A percentile compares a stretch with the other conserved stretches of the same genome.
These are phyloP conservation scores for Diadophis punctatus DNA, from an alignment of 2,113 vertebrate species.

Conservation along the genomic window DNA sequence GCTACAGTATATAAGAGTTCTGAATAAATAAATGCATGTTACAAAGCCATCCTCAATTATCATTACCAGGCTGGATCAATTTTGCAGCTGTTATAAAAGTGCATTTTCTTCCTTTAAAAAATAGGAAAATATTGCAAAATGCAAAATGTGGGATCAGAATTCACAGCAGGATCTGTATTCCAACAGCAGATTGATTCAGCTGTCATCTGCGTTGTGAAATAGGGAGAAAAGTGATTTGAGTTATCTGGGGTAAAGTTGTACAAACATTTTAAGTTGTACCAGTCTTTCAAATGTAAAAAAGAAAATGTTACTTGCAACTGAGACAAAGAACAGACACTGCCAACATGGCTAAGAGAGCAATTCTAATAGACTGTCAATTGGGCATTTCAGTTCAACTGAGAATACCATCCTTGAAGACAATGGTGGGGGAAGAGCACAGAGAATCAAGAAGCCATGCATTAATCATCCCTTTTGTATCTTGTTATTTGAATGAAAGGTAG, in stretches of 20 bases:
- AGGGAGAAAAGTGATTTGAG: background rate
- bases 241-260: background rate
- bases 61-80: background rate
- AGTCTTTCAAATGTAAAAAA: background rate
- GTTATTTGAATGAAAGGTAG: fast-evolving
- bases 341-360: background rate
- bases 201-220: background rate
- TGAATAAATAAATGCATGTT: background rate
- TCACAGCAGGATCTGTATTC: background rate
- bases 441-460: background rate
- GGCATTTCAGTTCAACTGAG: background rate
- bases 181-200: no score
- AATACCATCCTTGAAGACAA: background rate
- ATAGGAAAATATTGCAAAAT: background rate
- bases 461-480: background rate
- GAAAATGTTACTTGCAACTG: background rate
- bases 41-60: background rate
- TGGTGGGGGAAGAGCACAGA: background rate
- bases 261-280: background rate
- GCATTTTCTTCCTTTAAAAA: background rate
- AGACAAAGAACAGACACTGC: background rate
- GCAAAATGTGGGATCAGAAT: background rate
- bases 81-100: background rate
- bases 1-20: background rate
- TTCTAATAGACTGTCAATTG: background rate